These are phyloP conservation scores for Antitype chi DNA, from an alignment of 2,888 invertebrate genomes.

Conservation along the genomic window DNA sequence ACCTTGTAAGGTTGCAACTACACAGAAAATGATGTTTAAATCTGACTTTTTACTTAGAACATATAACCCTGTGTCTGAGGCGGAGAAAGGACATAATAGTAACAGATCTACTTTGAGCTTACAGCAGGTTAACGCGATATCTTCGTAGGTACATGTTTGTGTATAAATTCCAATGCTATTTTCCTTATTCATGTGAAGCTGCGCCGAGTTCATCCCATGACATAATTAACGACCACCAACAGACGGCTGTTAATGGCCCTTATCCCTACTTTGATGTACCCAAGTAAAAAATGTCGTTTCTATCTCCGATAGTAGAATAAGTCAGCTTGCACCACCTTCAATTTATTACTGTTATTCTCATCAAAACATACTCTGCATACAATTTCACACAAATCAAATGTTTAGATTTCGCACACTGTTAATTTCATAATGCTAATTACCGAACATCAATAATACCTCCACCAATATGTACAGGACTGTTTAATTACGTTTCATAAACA, in stretches of 20 bases:
- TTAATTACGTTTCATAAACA: constrained; percentile 47
- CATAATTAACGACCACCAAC: constrained; percentile 58
- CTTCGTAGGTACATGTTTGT: constrained; percentile 15
- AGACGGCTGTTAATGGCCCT: constrained; percentile 26
- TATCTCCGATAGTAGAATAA: not conserved
- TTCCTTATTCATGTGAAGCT: constrained; percentile 62
- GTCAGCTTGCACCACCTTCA: not conserved
- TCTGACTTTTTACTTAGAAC: not conserved
- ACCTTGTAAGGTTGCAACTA: constrained; percentile 1
- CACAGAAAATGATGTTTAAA: constrained; percentile 6
- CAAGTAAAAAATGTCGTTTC: not conserved
- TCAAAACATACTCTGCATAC: not conserved
- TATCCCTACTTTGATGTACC: not conserved
- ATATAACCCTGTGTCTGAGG: not conserved
- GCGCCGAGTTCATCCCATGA: constrained; percentile 56
- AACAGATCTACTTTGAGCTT: not conserved
- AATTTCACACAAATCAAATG: constrained; percentile 21
- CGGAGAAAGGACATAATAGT: not conserved
- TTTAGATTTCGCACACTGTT: constrained; percentile 20
- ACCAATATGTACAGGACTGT: constrained; percentile 18
- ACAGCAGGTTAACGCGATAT: not conserved
- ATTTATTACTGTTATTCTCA: not conserved
- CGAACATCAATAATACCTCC: constrained; percentile 36
- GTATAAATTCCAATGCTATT: constrained; percentile 46
- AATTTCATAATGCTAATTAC: constrained; percentile 33